phyloP scores from a whole-genome alignment of 2,113 vertebrate genomes.

The Rhagologus leucostigma region DNA sequence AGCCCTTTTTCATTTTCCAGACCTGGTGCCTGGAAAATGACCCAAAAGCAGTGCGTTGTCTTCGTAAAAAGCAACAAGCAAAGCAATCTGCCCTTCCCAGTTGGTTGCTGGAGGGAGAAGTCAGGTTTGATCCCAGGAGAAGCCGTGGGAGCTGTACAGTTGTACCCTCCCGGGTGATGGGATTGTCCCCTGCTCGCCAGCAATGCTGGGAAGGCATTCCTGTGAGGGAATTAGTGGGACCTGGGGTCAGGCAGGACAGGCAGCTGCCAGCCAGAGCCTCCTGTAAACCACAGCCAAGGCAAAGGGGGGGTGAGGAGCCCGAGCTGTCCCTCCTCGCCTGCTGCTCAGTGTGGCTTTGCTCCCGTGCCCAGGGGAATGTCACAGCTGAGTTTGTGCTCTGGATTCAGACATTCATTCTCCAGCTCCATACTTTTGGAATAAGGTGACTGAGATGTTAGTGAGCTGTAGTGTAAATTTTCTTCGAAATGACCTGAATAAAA shows the following conservation, averaged over 20 bases:
- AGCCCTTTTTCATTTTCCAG: slow-evolving; percentile 45
- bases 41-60: slow-evolving; percentile 47
- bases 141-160: neutral
- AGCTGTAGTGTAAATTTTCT: neutral
- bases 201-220: neutral
- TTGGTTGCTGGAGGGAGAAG: neutral
- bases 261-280: neutral
- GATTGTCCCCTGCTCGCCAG: neutral
- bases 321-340: neutral
- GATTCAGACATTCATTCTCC: neutral
- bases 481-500: neutral
- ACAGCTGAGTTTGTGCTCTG: neutral
- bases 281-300: neutral
- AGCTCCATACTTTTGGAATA: neutral
- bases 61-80: slow-evolving; percentile 27
- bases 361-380: neutral
- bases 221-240: neutral
- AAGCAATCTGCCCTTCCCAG: neutral
- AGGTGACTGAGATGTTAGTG: neutral
- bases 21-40: slow-evolving; percentile 43
- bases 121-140: neutral
- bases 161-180: neutral
- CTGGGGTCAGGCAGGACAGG: neutral
- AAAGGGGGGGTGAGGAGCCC: neutral
- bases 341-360: neutral